Evolutionary conservation across 2,113 vertebrate genomes (phyloP), one percentile per base, ranked within the genome.

Genomic region (Limnothrissa miodon): DNA sequence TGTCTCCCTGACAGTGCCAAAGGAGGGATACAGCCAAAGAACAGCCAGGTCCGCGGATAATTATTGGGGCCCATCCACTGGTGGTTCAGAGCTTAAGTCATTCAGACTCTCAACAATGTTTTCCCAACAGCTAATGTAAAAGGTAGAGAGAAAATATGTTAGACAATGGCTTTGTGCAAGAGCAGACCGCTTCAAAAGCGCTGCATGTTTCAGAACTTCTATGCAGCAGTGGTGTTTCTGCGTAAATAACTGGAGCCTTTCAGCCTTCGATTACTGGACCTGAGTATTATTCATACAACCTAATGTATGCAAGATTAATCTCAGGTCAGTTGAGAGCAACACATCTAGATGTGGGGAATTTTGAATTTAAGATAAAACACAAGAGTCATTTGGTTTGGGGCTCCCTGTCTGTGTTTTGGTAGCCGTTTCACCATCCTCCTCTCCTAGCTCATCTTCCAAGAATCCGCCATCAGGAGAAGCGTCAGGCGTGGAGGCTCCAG

Each of bases 301-400:
- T 74, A 74, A n/a, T 29, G 0, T 74, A 74, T 74, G 29, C 29
- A 74, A 33, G 15, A 36, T 10, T 1, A 74, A 39, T 74, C 29
- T 74, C 29, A 74, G 66, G 15, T 74, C 66, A 74, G 29, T 74
- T 17, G 29, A 36, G 1, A 33, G 66, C 4, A 15, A 25, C 59
- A 33, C 59, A 66, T 66, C 8, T n/a, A 10, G n/a, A 66, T 66
- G 59, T 29, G 59, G 59, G 8, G 6, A 66, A 11, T 33, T 4
- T 10, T 17, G 29, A 74, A 33, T 48, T 93, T 92, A 95, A 85
- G 93, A 95, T 86, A 95, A 46, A 70, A 89, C 1, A 23, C 94
- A 95, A 1, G 10, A 23, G 0, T 94, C 93, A 2, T 85, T 82
- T 81, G 19, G 86, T 81, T 80, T 88, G 13, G 62, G 11, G 3